Conservation (phyloP, 1,140 invertebrate species). For the Belonocnema kinseyi region DNA sequence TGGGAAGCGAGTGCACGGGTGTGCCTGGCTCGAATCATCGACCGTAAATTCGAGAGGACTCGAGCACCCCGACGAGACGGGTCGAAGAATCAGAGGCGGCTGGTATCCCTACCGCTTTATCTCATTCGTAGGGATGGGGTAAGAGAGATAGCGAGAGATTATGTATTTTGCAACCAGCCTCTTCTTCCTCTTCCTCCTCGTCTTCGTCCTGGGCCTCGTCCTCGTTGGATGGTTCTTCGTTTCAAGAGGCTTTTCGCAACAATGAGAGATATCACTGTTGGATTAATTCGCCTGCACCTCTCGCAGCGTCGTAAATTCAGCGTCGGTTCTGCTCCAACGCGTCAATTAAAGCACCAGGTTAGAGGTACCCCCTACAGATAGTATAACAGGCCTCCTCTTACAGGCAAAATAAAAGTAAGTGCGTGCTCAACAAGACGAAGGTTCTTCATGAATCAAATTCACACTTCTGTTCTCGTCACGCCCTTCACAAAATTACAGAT, state of each 20-base stretch:
- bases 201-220: not conserved
- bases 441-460: conserved; percentile 22
- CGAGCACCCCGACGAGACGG: conserved; percentile 11
- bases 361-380: not conserved
- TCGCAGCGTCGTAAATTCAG: conserved; percentile 16
- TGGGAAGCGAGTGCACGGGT: too few relatives aligned
- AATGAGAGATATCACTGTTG: conserved; percentile 9
- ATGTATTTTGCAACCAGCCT: conserved; percentile 39
- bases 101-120: conserved; percentile 33
- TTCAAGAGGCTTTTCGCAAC: conserved; percentile 16
- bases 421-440: not conserved
- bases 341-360: conserved; percentile 30
- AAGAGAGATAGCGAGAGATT: conserved; percentile 42
- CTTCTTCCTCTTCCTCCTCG: not conserved
- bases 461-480: not conserved
- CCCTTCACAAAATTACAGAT: not conserved
- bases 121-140: conserved; percentile 26
- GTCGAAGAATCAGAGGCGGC: too few relatives aligned
- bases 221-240: conserved; percentile 24
- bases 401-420: conserved; percentile 19
- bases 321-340: conserved; percentile 11
- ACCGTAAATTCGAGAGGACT: conserved; percentile 47
- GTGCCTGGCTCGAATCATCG: not conserved
- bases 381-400: conserved; percentile 30
- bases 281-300: conserved; percentile 27